phyloP scores from a whole-genome alignment of 2,113 vertebrate species.

The Heptranchias perlo region DNA sequence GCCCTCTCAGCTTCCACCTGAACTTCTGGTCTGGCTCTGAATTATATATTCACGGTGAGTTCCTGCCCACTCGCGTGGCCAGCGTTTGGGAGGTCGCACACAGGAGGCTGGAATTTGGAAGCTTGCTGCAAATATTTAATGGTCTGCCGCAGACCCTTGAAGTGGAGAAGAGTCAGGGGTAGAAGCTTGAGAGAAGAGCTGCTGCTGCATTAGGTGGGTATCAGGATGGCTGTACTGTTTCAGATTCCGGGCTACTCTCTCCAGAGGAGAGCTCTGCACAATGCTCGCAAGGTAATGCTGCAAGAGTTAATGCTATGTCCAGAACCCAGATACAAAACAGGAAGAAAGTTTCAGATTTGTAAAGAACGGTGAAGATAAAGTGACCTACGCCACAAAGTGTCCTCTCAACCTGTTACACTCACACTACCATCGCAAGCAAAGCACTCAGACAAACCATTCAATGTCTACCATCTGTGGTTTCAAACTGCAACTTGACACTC shows the following conservation, averaged over 20 bases:
- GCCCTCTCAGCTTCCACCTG: too few species aligned
- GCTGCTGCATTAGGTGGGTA: not conserved
- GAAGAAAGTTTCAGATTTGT: not conserved
- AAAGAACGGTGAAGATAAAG: not conserved
- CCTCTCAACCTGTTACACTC: not conserved
- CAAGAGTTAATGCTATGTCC: not conserved
- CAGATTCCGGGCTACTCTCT: not conserved
- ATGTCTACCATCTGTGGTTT: not conserved
- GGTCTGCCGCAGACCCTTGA: too few species aligned
- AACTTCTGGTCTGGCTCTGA: too few species aligned
- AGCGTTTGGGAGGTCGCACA: too few species aligned
- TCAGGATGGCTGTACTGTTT: not conserved
- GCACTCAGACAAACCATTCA: not conserved
- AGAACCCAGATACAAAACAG: not conserved
- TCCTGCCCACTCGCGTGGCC: too few species aligned
- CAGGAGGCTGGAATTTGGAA: too few species aligned
- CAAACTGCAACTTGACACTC: not conserved
- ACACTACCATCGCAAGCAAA: not conserved
- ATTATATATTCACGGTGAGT: too few species aligned
- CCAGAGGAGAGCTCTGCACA: not conserved
- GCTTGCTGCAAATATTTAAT: too few species aligned
- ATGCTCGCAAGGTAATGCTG: not conserved
- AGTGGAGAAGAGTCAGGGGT: not conserved
- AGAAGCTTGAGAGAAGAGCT: not conserved
- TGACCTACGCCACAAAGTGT: not conserved